phyloP scores from a whole-genome alignment of 1,140 invertebrate species.

The Cepaea nemoralis region DNA sequence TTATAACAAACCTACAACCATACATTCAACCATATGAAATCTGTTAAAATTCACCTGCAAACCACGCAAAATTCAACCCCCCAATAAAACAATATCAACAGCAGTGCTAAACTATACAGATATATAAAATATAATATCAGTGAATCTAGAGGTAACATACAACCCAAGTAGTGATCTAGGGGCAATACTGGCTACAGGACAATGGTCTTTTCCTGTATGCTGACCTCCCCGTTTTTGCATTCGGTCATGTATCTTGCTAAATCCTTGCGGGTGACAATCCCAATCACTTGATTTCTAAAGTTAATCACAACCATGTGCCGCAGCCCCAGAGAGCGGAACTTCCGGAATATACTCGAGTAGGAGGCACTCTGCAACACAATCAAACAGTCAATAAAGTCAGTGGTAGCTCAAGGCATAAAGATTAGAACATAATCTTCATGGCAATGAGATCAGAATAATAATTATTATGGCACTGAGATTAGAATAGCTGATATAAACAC shows the following conservation, averaged over 20 bases:
- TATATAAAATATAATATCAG: slow-evolving; percentile 7
- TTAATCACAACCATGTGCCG: slow-evolving; percentile 93
- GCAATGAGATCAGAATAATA: too few species aligned
- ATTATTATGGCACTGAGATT: too few species aligned
- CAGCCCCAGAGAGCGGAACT: slow-evolving; percentile 93
- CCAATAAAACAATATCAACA: too few species aligned
- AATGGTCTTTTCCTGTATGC: slow-evolving; percentile 77
- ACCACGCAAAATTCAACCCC: too few species aligned
- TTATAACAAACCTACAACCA: too few species aligned
- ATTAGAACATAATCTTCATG: too few species aligned
- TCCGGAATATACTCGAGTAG: slow-evolving; percentile 88
- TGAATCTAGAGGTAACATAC: not conserved
- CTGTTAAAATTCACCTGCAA: too few species aligned
- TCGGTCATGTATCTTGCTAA: slow-evolving; percentile 78
- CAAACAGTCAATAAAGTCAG: too few species aligned
- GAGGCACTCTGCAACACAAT: slow-evolving; percentile 82
- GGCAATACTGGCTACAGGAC: not conserved
- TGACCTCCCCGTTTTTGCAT: slow-evolving; percentile 79
- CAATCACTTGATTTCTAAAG: slow-evolving; percentile 80
- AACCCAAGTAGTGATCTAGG: too few species aligned
- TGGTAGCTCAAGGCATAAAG: not conserved
- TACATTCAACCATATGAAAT: too few species aligned
- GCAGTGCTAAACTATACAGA: not conserved
- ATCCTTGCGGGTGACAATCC: slow-evolving; percentile 95
- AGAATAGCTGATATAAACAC: too few species aligned